Evolutionary conservation across 37 sponge, comb jelly and placozoan species (phyloP).

Genomic region (Diacarnus erythraeanus): DNA sequence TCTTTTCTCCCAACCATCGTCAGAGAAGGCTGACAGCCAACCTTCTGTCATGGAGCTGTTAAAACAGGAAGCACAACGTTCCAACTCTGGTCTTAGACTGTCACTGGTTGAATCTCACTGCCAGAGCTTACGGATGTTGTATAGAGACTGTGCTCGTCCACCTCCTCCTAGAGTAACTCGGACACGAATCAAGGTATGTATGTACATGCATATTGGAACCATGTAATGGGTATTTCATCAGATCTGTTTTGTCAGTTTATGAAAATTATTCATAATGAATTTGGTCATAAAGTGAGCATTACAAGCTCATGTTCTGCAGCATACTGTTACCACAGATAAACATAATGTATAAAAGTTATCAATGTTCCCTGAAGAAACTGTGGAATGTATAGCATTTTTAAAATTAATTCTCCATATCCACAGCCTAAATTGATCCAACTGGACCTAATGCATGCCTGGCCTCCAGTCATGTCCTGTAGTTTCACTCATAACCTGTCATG

Average conservation of each 20-base stretch:
- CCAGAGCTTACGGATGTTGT: slow-evolving; percentile 90
- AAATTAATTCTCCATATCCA: neutral
- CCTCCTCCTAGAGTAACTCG: slow-evolving; percentile 76
- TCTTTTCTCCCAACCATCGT: neutral
- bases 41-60: slow-evolving; percentile 5
- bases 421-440: slow-evolving; percentile 60
- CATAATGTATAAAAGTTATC: no score
- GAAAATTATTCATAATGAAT: neutral
- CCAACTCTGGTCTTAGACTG: slow-evolving; percentile 63
- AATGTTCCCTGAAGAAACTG: no score
- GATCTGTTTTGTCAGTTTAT: neutral
- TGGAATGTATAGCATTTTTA: no score
- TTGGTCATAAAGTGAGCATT: no score
- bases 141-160: slow-evolving; percentile 90
- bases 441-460: slow-evolving; percentile 62
- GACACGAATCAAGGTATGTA: slow-evolving; percentile 45
- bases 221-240: neutral
- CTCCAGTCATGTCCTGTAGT: slow-evolving; percentile 55
- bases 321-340: no score
- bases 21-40: neutral
- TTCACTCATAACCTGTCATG: slow-evolving; percentile 69
- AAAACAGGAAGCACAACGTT: slow-evolving; percentile 31
- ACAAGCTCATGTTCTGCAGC: no score
- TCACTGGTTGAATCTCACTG: slow-evolving; percentile 81
- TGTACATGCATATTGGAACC: neutral